Evolutionary conservation across 2,113 vertebrate genomes (phyloP).

Genomic region (Platycercus adscitus): DNA sequence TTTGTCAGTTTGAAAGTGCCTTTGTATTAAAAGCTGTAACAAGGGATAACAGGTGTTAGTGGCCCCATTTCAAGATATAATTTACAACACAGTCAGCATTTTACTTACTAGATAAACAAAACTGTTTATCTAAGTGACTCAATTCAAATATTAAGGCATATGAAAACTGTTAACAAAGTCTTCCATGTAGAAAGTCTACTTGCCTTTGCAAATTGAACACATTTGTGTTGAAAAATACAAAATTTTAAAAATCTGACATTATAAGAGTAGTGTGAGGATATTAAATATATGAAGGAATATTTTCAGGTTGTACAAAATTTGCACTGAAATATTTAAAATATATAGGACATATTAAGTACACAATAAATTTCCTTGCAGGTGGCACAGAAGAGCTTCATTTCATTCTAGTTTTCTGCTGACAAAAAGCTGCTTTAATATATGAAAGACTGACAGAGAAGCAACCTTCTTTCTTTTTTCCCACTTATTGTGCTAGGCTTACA

Average conservation of each 20-base stretch:
- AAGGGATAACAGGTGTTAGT: background rate
- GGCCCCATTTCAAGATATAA: background rate
- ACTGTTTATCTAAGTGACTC: background rate
- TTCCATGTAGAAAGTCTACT: constrained; percentile 12
- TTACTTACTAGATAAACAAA: constrained; percentile 38
- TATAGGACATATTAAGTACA: background rate
- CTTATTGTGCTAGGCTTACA: background rate
- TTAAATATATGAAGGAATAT: background rate
- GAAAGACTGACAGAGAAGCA: background rate
- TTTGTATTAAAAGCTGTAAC: background rate
- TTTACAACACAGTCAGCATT: constrained; percentile 31
- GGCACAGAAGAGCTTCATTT: background rate
- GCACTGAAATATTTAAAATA: background rate
- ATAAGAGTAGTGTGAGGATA: background rate
- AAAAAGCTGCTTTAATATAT: background rate
- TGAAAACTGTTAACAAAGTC: constrained; percentile 10
- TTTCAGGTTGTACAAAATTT: background rate
- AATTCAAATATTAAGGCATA: constrained; percentile 41
- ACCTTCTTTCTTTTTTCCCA: background rate
- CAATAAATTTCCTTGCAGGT: background rate
- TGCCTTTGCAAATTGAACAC: background rate
- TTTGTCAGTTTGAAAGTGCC: background rate
- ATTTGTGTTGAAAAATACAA: background rate
- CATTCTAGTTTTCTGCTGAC: background rate
- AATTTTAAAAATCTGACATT: background rate